Evolutionary conservation across 2,888 invertebrate genomes (phyloP).

Genomic region (Lomographa bimaculata): DNA sequence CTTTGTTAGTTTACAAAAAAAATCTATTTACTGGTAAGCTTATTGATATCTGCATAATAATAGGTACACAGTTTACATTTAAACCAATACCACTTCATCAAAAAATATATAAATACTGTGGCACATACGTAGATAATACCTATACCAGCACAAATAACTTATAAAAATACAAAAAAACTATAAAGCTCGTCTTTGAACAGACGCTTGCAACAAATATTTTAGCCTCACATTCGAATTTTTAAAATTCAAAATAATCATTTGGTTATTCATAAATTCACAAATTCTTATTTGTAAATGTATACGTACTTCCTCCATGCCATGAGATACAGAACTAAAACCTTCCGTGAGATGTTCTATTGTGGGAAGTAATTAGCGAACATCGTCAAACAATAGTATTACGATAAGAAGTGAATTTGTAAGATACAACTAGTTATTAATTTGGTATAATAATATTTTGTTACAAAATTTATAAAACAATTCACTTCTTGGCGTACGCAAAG

Average conservation of each 20-base stretch:
- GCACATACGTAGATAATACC: too few species aligned
- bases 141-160: too few species aligned
- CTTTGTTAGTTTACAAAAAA: slow-evolving; percentile 12
- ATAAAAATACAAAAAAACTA: slow-evolving; percentile 12
- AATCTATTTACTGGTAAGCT: slow-evolving; percentile 2
- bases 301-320: slow-evolving; percentile 16
- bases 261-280: slow-evolving; percentile 11
- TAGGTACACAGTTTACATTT: too few species aligned
- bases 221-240: slow-evolving; percentile 29
- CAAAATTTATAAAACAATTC: slow-evolving; percentile 33
- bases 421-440: slow-evolving; percentile 7
- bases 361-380: slow-evolving; percentile 14
- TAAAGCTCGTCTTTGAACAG: slow-evolving; percentile 31
- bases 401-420: slow-evolving; percentile 21
- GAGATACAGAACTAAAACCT: slow-evolving; percentile 16
- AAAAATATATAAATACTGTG: too few species aligned
- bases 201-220: slow-evolving; percentile 23
- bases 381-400: slow-evolving; percentile 22
- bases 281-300: slow-evolving; percentile 18
- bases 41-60: too few species aligned
- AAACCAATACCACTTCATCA: too few species aligned
- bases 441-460: too few species aligned
- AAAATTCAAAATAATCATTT: slow-evolving; percentile 25
- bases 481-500: slow-evolving; percentile 26
- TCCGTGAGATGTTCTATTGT: slow-evolving; percentile 27